These are phyloP conservation scores for Eretmocerus hayati DNA, from an alignment of 2,888 invertebrate species.

Conservation along the genomic window DNA sequence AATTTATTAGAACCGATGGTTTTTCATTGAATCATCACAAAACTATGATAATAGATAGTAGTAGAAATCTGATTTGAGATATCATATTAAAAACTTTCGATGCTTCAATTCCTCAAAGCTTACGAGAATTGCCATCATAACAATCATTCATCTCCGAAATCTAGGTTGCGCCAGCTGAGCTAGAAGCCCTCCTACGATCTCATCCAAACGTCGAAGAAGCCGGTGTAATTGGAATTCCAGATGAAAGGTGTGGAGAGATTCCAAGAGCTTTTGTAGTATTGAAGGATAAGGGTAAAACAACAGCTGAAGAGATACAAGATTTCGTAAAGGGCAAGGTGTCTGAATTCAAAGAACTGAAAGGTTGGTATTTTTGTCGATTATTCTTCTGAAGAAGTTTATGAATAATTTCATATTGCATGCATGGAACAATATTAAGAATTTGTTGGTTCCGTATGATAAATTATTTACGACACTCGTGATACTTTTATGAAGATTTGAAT, in stretches of 20 bases:
- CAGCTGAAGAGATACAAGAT: constrained; percentile 53
- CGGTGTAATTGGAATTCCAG: constrained; percentile 73
- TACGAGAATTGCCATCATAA: too few relatives aligned
- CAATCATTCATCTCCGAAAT: too few relatives aligned
- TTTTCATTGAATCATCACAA: too few relatives aligned
- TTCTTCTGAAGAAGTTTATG: not conserved
- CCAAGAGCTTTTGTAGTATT: constrained; percentile 68
- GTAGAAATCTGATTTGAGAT: too few relatives aligned
- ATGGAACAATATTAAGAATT: not conserved
- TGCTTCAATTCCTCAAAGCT: too few relatives aligned
- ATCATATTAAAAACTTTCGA: too few relatives aligned
- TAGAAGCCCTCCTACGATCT: constrained; percentile 66
- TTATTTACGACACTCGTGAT: too few relatives aligned
- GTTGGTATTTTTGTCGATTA: constrained; percentile 22
- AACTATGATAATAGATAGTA: too few relatives aligned
- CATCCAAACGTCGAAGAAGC: constrained; percentile 72
- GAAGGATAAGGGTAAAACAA: constrained; percentile 47
- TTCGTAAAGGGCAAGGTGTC: constrained; percentile 65
- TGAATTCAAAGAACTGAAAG: constrained; percentile 63
- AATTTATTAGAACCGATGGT: too few relatives aligned
- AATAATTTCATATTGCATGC: not conserved
- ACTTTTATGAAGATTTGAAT: not conserved
- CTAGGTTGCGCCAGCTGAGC: constrained; percentile 85
- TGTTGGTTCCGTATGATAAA: too few relatives aligned
- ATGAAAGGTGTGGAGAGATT: constrained; percentile 62